Percentiles rank a stretch among this genome's conserved stretches.
Evolutionary conservation across 2,113 vertebrate species (phyloP).

Genomic region (Pteropus alecto): DNA sequence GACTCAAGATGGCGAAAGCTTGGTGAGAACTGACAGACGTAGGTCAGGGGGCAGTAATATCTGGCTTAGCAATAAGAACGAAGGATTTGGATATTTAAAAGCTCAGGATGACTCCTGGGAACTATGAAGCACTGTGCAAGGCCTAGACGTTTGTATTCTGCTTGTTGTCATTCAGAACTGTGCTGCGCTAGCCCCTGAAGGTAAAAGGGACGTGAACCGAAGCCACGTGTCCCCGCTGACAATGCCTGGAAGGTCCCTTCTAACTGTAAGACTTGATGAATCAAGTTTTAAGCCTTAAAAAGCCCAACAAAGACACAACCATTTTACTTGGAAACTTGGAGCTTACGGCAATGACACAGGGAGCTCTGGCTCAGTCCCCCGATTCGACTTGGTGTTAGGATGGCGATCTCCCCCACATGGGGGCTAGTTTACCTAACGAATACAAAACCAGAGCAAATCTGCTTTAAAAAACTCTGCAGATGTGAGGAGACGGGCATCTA

Average conservation of each 20-base stretch:
- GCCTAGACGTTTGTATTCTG: background rate
- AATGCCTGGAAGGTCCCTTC: background rate
- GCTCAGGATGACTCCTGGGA: background rate
- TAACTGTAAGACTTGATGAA: background rate
- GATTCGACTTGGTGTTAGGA: background rate
- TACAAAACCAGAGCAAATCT: background rate
- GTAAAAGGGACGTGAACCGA: background rate
- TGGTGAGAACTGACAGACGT: background rate
- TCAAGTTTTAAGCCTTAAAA: background rate
- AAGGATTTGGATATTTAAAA: background rate
- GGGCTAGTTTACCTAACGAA: background rate
- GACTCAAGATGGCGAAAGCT: background rate
- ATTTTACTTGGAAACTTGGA: constrained; percentile 2
- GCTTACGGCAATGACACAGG: background rate
- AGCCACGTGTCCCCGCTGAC: background rate
- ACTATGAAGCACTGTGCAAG: background rate
- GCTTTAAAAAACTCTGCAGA: too few species aligned
- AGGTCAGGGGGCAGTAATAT: background rate
- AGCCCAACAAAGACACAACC: background rate
- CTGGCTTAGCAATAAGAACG: background rate
- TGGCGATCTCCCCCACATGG: background rate
- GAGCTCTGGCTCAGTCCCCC: background rate
- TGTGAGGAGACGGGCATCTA: background rate
- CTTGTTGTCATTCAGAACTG: background rate
- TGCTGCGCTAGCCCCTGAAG: background rate